These are phyloP conservation scores for Podilymbus podiceps DNA, from an alignment of 2,113 vertebrate genomes.

Conservation along the genomic window DNA sequence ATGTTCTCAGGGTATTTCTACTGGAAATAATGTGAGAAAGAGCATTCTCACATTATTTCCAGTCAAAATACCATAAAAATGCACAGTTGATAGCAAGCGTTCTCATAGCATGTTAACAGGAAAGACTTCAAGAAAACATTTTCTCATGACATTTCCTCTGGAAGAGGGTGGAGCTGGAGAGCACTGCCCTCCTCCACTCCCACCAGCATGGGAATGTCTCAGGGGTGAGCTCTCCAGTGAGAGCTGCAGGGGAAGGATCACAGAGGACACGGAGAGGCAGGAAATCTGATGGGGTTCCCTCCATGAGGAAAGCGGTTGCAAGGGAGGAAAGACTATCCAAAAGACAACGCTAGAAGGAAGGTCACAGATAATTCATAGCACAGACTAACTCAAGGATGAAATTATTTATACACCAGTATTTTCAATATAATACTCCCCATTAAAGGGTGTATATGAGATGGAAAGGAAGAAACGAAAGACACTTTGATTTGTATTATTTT, in stretches of 20 bases:
- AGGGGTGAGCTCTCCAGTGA: slow-evolving; percentile 52
- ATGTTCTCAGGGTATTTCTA: slow-evolving; percentile 63
- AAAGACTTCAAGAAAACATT: slow-evolving; percentile 65
- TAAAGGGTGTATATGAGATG: neutral
- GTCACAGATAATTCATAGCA: neutral
- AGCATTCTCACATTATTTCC: slow-evolving; percentile 68
- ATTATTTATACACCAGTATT: neutral
- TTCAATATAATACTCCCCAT: neutral
- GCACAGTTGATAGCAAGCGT: slow-evolving; percentile 47
- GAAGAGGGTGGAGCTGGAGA: slow-evolving; percentile 59
- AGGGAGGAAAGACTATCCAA: neutral
- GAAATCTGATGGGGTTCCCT: neutral
- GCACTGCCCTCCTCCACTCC: slow-evolving; percentile 5
- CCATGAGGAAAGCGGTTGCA: neutral
- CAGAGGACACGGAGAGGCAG: neutral
- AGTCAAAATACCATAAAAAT: slow-evolving; percentile 70
- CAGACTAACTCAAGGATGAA: neutral
- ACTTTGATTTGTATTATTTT: neutral
- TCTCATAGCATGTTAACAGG: slow-evolving; percentile 61
- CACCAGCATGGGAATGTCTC: slow-evolving; percentile 57
- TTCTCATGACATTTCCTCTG: slow-evolving; percentile 75
- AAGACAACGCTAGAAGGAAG: neutral
- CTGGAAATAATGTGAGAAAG: slow-evolving; percentile 68
- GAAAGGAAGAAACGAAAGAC: neutral
- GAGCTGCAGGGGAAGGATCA: neutral